A percentile compares a stretch with the other conserved stretches of the same genome.
Evolutionary conservation across 2,113 vertebrate species (phyloP).

Genomic region (Abramis brama): DNA sequence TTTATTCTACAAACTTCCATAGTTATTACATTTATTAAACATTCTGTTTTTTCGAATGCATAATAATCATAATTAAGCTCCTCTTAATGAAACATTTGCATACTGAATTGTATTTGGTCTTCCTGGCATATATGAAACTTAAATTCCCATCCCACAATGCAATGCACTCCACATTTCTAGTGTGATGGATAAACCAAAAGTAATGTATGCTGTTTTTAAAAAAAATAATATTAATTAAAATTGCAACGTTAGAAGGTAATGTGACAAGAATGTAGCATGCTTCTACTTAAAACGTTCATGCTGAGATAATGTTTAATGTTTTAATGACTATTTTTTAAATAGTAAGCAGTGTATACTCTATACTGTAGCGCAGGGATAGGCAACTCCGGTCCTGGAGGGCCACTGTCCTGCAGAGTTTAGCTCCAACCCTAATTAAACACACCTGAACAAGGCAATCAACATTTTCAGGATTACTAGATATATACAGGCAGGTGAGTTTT

Average conservation of each 20-base stretch:
- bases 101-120: background rate
- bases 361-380: too few relatives aligned
- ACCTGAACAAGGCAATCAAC: too few relatives aligned
- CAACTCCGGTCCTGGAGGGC: too few relatives aligned
- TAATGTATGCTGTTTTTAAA: background rate
- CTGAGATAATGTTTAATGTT: background rate
- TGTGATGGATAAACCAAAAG: background rate
- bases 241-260: too few relatives aligned
- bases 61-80: background rate
- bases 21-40: background rate
- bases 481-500: too few relatives aligned
- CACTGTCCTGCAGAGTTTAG: too few relatives aligned
- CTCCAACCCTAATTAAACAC: too few relatives aligned
- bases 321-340: background rate
- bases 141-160: background rate
- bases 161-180: background rate
- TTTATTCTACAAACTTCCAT: background rate
- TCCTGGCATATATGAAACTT: too few relatives aligned
- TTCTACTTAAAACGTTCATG: background rate
- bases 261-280: background rate
- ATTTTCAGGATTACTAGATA: too few relatives aligned
- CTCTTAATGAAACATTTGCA: background rate
- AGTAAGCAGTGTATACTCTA: background rate
- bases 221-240: background rate
- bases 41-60: background rate